These are phyloP conservation scores for Paramuricea clavata DNA, from an alignment of 92 coral and sea anemone species.

Conservation along the genomic window DNA sequence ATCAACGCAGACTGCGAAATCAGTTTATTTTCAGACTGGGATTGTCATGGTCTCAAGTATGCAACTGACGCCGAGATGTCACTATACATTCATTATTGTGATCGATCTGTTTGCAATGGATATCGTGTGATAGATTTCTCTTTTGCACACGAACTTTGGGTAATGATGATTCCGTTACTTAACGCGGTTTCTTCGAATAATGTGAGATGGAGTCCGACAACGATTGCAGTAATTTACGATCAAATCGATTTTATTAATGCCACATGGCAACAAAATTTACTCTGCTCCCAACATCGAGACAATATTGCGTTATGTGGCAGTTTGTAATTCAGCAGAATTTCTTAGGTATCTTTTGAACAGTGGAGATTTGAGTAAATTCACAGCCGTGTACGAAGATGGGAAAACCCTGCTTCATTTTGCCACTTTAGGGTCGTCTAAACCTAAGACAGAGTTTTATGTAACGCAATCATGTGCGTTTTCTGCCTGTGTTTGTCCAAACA, in stretches of 20 bases:
- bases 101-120: slow-evolving; percentile 64
- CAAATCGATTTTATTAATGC: slow-evolving; percentile 35
- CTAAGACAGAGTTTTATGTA: not conserved
- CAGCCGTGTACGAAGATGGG: slow-evolving; percentile 28
- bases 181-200: slow-evolving; percentile 48
- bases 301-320: not conserved
- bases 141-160: slow-evolving; percentile 57
- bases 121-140: slow-evolving; percentile 68
- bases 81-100: not conserved
- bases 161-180: slow-evolving; percentile 48
- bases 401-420: slow-evolving; percentile 69
- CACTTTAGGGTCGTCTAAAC: slow-evolving; percentile 7
- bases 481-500: not conserved
- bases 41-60: not conserved
- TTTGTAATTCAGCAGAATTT: not conserved
- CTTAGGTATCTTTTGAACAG: not conserved
- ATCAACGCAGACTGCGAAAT: slow-evolving; percentile 48
- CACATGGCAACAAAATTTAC: slow-evolving; percentile 17
- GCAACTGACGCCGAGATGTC: not conserved
- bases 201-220: slow-evolving; percentile 64
- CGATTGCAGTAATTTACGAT: slow-evolving; percentile 71
- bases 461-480: not conserved
- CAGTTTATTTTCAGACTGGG: slow-evolving; percentile 12
- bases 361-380: slow-evolving; percentile 2
- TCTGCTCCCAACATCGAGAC: not conserved